Conservation (phyloP, 2,888 invertebrate genomes). For the Andrena flavipes region DNA sequence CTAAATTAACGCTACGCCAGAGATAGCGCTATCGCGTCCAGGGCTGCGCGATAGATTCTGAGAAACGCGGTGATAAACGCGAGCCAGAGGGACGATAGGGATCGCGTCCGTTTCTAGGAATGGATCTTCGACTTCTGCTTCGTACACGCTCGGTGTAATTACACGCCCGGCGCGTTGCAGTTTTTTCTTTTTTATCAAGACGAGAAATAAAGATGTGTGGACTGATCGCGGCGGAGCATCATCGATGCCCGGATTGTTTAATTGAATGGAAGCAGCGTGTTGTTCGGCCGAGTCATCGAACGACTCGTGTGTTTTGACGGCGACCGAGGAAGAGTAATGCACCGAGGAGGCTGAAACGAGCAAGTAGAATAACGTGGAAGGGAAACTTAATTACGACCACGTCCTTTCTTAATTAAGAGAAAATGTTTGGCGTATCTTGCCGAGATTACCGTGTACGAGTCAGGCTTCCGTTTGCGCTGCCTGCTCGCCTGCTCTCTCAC, state of each 20-base stretch:
- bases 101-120: slow-evolving; percentile 31
- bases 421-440: slow-evolving; percentile 75
- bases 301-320: slow-evolving; percentile 37
- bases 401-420: slow-evolving; percentile 78
- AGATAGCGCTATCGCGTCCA: slow-evolving; percentile 46
- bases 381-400: slow-evolving; percentile 74
- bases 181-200: slow-evolving; percentile 4
- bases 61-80: slow-evolving; percentile 17
- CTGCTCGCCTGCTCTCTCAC: slow-evolving; percentile 69
- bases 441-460: slow-evolving; percentile 70
- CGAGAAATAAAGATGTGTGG: background rate
- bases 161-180: background rate
- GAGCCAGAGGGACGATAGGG: background rate
- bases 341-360: slow-evolving; percentile 42
- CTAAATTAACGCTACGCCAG: slow-evolving; percentile 49
- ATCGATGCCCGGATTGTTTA: background rate
- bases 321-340: background rate
- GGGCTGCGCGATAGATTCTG: background rate
- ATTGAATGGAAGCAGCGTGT: background rate
- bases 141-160: slow-evolving; percentile 3
- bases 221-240: background rate
- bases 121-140: background rate
- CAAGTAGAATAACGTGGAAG: slow-evolving; percentile 53
- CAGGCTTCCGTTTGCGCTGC: slow-evolving; percentile 72
- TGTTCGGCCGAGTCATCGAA: slow-evolving; percentile 20